These are phyloP conservation scores for Papio anubis DNA, from an alignment of 2,113 vertebrate species.

Conservation along the genomic window DNA sequence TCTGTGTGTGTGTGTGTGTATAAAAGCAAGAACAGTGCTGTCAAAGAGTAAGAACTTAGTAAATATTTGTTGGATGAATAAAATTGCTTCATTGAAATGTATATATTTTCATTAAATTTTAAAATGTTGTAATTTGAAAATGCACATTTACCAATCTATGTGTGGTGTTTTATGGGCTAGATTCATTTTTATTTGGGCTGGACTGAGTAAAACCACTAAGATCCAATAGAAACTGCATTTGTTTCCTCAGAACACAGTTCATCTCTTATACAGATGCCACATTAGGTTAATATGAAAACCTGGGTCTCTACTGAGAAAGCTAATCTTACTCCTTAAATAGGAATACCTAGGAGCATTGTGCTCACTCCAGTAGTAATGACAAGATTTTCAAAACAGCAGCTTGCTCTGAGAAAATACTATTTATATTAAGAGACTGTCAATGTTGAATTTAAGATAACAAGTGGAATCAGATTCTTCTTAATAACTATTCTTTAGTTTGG, in stretches of 20 bases:
- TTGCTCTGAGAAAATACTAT: constrained; percentile 20
- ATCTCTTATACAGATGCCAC: neutral
- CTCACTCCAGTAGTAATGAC: constrained; percentile 16
- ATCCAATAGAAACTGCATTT: neutral
- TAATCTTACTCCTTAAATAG: constrained; percentile 5
- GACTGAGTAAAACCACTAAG: neutral
- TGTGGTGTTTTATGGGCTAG: neutral
- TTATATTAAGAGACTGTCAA: neutral
- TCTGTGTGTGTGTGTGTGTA: neutral
- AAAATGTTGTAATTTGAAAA: neutral
- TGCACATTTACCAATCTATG: neutral
- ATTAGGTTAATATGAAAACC: neutral
- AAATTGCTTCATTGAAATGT: neutral
- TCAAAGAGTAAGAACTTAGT: neutral
- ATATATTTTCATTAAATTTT: constrained; percentile 42
- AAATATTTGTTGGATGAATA: constrained; percentile 10
- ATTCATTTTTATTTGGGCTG: neutral
- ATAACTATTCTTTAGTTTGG: neutral
- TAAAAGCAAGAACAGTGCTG: neutral
- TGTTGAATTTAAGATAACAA: constrained; percentile 31
- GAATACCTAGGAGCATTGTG: neutral
- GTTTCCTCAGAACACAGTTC: neutral
- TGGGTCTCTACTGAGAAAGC: neutral
- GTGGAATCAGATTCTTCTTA: neutral
- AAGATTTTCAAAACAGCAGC: constrained; percentile 26